These are phyloP conservation scores for Caenorhabditis latens DNA, from an alignment of 1,140 invertebrate species.

Conservation along the genomic window DNA sequence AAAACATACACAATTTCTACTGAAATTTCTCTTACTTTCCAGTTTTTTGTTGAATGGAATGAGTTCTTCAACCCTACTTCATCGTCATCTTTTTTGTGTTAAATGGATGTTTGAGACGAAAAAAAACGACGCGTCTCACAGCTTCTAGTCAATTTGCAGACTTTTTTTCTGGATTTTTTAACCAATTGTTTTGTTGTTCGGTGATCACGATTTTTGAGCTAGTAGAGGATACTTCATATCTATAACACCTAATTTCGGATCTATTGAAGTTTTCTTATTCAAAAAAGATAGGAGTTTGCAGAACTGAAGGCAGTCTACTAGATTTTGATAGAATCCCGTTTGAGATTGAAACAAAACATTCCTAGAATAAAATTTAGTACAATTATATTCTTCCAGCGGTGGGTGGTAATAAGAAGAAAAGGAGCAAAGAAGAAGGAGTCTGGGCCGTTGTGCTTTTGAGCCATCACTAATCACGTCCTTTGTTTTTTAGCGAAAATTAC, in stretches of 20 bases:
- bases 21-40: neutral
- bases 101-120: neutral
- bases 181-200: neutral
- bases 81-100: neutral
- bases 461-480: slow-evolving; percentile 7
- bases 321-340: neutral
- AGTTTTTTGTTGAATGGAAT: slow-evolving; percentile 4
- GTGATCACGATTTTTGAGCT: neutral
- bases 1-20: neutral
- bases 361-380: neutral
- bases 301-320: no score
- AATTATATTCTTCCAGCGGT: neutral
- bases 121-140: neutral
- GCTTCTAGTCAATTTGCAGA: neutral
- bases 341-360: neutral
- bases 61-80: neutral
- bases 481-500: neutral
- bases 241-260: neutral
- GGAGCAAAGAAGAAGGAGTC: neutral
- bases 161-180: slow-evolving; percentile 15
- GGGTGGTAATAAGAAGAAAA: neutral
- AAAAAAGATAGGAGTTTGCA: no score
- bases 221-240: neutral
- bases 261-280: neutral
- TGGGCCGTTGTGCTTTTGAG: neutral